These are phyloP conservation scores for Atta colombica DNA, from an alignment of 1,140 invertebrate species.

Conservation along the genomic window DNA sequence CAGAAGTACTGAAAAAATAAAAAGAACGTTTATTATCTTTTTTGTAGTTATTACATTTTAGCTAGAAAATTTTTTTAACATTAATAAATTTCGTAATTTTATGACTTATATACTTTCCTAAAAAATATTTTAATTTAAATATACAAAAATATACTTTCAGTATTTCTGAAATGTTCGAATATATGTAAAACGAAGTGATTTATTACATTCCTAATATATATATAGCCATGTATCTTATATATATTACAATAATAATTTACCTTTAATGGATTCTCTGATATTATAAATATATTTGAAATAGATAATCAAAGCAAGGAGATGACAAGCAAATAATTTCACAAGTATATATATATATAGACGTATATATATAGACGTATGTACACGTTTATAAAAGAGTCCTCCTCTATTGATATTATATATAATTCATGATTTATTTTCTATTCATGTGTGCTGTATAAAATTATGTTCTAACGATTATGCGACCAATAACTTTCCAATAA, in stretches of 20 bases:
- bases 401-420: slow-evolving; percentile 23
- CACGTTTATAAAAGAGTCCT: slow-evolving; percentile 20
- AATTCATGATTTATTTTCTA: slow-evolving; percentile 27
- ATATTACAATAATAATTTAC: slow-evolving; percentile 30
- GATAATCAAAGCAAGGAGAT: slow-evolving; percentile 15
- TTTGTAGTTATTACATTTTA: not conserved
- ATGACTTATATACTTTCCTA: not conserved
- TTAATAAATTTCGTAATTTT: slow-evolving; percentile 25
- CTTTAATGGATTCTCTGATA: slow-evolving; percentile 37
- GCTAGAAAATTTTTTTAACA: not conserved
- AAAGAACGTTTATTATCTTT: not conserved
- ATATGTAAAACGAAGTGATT: slow-evolving; percentile 23
- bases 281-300: slow-evolving; percentile 10
- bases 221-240: slow-evolving; percentile 32
- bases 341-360: not conserved
- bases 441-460: slow-evolving; percentile 26
- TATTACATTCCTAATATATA: slow-evolving; percentile 32
- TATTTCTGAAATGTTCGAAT: slow-evolving; percentile 38
- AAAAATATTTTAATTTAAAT: not conserved
- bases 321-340: slow-evolving; percentile 18
- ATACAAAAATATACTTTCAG: not conserved
- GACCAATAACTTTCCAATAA: slow-evolving; percentile 25
- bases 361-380: not conserved
- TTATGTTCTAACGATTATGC: slow-evolving; percentile 2
- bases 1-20: slow-evolving; percentile 37